These are phyloP conservation scores for Biston stratarius DNA, from an alignment of 2,888 invertebrate genomes.

Conservation along the genomic window DNA sequence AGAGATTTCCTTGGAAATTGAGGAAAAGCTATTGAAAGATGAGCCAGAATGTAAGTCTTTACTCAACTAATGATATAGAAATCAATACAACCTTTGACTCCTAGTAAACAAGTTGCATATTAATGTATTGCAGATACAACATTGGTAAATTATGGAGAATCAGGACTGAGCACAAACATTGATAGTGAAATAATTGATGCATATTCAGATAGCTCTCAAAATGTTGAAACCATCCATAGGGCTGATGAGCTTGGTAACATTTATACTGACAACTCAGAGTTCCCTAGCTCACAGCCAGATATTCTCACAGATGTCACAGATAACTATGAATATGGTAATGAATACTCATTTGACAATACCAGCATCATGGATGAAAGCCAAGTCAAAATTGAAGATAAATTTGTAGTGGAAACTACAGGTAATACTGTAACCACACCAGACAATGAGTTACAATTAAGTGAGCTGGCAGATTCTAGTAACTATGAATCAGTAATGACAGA, in stretches of 20 bases:
- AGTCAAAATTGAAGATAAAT: constrained; percentile 54
- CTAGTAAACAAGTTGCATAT: constrained; percentile 1
- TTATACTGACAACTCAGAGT: constrained; percentile 74
- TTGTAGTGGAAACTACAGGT: constrained; percentile 55
- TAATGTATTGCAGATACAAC: constrained; percentile 71
- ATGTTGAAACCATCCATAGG: constrained; percentile 70
- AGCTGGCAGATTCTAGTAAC: constrained; percentile 54
- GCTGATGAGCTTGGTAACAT: constrained; percentile 79
- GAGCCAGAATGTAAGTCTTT: constrained; percentile 76
- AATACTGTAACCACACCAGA: constrained; percentile 56
- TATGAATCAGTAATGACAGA: constrained; percentile 74
- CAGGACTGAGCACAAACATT: constrained; percentile 55
- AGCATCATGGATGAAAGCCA: constrained; percentile 57
- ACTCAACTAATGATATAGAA: not conserved
- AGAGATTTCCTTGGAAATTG: constrained; percentile 81
- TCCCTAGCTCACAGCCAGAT: constrained; percentile 67
- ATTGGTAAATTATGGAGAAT: constrained; percentile 77
- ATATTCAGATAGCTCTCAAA: constrained; percentile 72
- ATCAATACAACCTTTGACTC: not conserved
- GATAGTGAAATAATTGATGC: constrained; percentile 71
- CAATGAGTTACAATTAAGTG: constrained; percentile 69
- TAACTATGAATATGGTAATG: constrained; percentile 76
- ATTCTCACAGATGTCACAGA: constrained; percentile 66
- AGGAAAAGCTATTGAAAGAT: constrained; percentile 81
- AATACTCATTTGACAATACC: constrained; percentile 71